Evolutionary conservation across 2,888 invertebrate species (phyloP).

Genomic region (Ochlodes sylvanus): DNA sequence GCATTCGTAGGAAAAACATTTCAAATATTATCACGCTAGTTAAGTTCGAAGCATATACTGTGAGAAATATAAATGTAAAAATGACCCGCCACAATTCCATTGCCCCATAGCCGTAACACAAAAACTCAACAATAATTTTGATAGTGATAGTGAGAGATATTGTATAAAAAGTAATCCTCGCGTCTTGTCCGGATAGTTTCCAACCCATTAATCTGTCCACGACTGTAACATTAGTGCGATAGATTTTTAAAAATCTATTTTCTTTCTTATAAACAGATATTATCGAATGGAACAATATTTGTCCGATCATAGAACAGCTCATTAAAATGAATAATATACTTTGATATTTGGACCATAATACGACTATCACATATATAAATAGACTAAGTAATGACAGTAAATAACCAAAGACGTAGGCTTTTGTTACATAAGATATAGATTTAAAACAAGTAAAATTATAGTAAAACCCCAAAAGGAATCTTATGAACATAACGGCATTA

Average conservation of each 20-base stretch:
- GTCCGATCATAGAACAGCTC: no score
- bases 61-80: neutral
- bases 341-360: neutral
- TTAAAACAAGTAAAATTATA: neutral
- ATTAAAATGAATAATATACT: no score
- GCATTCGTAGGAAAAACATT: conserved; percentile 3
- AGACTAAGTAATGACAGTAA: neutral
- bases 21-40: neutral
- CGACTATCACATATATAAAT: neutral
- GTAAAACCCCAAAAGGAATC: neutral
- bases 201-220: neutral
- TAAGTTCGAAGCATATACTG: neutral
- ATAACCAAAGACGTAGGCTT: neutral
- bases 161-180: neutral
- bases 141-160: neutral
- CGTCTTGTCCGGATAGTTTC: conserved; percentile 1
- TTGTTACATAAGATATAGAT: neutral
- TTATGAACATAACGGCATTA: neutral
- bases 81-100: neutral
- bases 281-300: neutral
- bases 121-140: neutral
- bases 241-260: neutral
- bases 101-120: neutral
- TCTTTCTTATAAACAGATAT: neutral
- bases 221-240: neutral